A percentile compares a stretch with the other conserved stretches of the same genome.
Conservation (phyloP, 2,888 invertebrate genomes). For the Ecliptopera silaceata region DNA sequence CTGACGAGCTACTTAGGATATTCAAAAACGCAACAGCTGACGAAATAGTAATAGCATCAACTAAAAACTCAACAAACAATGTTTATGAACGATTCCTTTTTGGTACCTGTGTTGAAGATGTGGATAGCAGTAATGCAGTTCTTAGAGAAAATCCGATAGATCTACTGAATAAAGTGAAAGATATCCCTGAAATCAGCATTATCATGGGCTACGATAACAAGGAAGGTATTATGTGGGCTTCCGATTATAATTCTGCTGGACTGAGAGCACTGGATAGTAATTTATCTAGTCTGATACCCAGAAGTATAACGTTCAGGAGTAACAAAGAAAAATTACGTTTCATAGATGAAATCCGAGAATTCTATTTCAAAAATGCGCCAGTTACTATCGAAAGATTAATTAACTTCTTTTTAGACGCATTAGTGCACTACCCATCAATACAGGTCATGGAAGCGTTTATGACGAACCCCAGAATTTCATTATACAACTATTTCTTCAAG, state of each 20-base stretch:
- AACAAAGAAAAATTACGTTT: constrained; percentile 34
- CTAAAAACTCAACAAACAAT: constrained; percentile 36
- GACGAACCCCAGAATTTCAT: constrained; percentile 26
- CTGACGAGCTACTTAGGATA: constrained; percentile 43
- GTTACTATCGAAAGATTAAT: constrained; percentile 37
- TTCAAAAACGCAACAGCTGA: constrained; percentile 41
- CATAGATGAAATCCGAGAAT: constrained; percentile 32
- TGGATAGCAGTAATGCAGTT: constrained; percentile 29
- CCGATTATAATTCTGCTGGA: constrained; percentile 36
- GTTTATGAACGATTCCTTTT: constrained; percentile 39
- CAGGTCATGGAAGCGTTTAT: constrained; percentile 33
- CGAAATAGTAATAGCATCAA: constrained; percentile 42
- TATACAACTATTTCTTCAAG: constrained; percentile 50
- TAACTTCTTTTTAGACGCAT: constrained; percentile 48
- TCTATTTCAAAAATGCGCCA: constrained; percentile 44
- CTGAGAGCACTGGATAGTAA: constrained; percentile 20
- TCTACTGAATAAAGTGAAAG: constrained; percentile 31
- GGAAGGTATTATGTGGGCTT: constrained; percentile 50
- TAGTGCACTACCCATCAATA: constrained; percentile 40
- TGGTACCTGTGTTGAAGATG: constrained; percentile 43
- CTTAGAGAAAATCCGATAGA: constrained; percentile 38
- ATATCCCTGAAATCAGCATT: constrained; percentile 33
- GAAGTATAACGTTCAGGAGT: constrained; percentile 29
- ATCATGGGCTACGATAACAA: constrained; percentile 51
- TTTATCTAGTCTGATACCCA: constrained; percentile 12